Conservation (phyloP, 2,113 vertebrate species). For the Bufo bufo region DNA sequence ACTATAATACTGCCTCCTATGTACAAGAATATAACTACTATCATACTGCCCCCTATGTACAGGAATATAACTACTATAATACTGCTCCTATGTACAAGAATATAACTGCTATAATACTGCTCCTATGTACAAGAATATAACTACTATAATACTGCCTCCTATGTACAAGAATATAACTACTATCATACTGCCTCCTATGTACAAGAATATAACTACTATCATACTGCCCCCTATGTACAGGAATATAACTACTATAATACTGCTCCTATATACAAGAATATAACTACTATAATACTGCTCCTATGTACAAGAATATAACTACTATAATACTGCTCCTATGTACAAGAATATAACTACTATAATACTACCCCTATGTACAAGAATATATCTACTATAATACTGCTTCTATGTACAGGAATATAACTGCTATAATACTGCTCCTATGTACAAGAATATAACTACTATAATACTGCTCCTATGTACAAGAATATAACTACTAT, state of each 20-base stretch:
- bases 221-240: no score
- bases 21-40: constrained; percentile 1
- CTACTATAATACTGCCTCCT: constrained; percentile 6
- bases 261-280: background rate
- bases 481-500: no score
- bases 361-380: no score
- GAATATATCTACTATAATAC: no score
- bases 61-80: no score
- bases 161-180: background rate
- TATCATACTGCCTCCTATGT: no score
- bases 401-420: no score
- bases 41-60: background rate
- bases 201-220: no score
- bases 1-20: constrained; percentile 1
- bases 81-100: no score
- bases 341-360: background rate
- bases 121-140: background rate
- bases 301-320: constrained; percentile 5
- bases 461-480: background rate
- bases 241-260: no score
- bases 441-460: background rate
- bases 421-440: no score
- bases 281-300: constrained; percentile 1
- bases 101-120: background rate
- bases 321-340: constrained; percentile 7